These are phyloP conservation scores for Spizaetus ornatus DNA, from an alignment of 2,113 vertebrate species.

Conservation along the genomic window DNA sequence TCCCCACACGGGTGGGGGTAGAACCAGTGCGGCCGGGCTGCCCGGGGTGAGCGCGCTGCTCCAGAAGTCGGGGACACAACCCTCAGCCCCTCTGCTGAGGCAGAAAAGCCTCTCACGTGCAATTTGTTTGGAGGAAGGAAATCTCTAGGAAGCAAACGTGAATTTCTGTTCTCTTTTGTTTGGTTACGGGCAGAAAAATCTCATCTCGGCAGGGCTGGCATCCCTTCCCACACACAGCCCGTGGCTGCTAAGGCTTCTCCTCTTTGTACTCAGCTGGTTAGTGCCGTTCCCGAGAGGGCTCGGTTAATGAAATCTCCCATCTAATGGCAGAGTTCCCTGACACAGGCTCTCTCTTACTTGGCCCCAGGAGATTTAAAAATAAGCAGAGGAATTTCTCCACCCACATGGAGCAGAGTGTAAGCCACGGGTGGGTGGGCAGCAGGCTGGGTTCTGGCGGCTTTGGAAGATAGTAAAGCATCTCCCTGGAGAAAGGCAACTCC, in stretches of 20 bases:
- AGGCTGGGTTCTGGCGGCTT: not conserved
- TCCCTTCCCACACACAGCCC: not conserved
- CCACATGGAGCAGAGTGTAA: not conserved
- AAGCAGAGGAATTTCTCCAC: not conserved
- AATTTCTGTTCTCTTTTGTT: not conserved
- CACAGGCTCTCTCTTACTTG: not conserved
- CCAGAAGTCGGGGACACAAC: not conserved
- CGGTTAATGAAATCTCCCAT: not conserved
- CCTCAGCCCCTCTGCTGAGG: not conserved
- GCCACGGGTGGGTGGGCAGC: not conserved
- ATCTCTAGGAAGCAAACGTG: not conserved
- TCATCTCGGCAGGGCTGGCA: rapidly evolving
- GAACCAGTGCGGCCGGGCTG: rapidly evolving
- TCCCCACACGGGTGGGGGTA: rapidly evolving
- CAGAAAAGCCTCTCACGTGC: rapidly evolving
- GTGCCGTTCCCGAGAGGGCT: not conserved
- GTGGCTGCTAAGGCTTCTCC: not conserved
- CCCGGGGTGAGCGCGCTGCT: rapidly evolving
- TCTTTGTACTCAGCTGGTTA: not conserved
- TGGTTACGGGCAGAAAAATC: not conserved
- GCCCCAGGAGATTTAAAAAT: not conserved
- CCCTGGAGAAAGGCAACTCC: not conserved
- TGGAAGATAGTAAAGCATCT: not conserved
- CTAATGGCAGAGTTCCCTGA: not conserved
- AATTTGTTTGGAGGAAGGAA: not conserved